Percentiles rank a stretch among this genome's conserved stretches.
These are phyloP conservation scores for Artemia sp. DNA, from an alignment of 2,888 invertebrate species.

Conservation along the genomic window DNA sequence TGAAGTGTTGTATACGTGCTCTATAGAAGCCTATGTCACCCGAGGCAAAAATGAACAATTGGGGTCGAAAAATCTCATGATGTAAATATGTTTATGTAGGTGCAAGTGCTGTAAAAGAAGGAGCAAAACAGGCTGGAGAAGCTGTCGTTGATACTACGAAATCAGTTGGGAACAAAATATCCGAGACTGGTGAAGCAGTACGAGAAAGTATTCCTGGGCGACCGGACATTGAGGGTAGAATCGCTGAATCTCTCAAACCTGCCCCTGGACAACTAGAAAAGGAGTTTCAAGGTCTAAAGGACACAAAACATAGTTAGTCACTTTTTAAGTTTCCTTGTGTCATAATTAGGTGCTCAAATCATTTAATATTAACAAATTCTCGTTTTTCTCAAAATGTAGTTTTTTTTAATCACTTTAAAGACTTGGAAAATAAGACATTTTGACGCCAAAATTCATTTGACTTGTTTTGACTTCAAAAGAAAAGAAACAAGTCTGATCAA, in stretches of 20 bases:
- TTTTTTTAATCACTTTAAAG: too few relatives aligned
- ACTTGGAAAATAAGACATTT: too few relatives aligned
- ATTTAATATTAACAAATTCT: too few relatives aligned
- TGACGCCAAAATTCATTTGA: too few relatives aligned
- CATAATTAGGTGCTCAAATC: too few relatives aligned
- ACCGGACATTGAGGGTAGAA: slow-evolving; percentile 10
- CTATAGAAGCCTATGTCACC: not conserved
- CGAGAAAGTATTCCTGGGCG: not conserved
- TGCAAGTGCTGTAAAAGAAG: slow-evolving; percentile 5
- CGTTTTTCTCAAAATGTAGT: too few relatives aligned
- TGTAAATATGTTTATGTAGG: not conserved
- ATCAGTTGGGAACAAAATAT: not conserved
- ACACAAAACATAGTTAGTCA: not conserved
- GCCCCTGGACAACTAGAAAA: slow-evolving; percentile 8
- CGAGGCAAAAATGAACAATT: not conserved
- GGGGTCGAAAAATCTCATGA: not conserved
- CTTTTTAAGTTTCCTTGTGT: too few relatives aligned
- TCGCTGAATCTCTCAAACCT: not conserved
- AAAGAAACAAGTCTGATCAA: too few relatives aligned
- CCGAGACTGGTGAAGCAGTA: not conserved
- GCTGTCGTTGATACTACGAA: not conserved
- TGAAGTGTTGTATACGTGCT: too few relatives aligned
- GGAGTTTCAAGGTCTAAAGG: not conserved
- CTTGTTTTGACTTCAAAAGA: too few relatives aligned
- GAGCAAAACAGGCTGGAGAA: not conserved